These are phyloP conservation scores for Penaeus japonicus DNA, from an alignment of 1,140 invertebrate species.

Conservation along the genomic window DNA sequence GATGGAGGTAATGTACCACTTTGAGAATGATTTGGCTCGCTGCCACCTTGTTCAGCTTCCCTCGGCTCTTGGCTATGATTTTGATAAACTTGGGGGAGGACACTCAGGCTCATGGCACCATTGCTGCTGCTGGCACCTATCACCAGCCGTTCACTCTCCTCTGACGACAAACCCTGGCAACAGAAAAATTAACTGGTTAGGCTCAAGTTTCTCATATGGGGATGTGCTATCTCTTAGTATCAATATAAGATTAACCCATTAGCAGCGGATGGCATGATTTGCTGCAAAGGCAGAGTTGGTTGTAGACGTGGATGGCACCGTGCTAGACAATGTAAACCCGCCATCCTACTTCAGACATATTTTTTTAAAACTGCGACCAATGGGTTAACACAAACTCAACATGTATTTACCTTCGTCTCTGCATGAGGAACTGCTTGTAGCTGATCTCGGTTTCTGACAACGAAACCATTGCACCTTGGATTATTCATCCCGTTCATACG, in stretches of 20 bases:
- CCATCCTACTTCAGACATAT: too few relatives aligned
- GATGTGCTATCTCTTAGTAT: too few relatives aligned
- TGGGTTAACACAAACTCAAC: too few relatives aligned
- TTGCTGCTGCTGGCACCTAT: slow-evolving; percentile 37
- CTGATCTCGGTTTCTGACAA: slow-evolving; percentile 27
- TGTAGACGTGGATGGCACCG: too few relatives aligned
- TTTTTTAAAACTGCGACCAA: too few relatives aligned
- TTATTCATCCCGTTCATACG: slow-evolving; percentile 46
- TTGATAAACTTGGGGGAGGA: neutral
- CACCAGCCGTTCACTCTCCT: slow-evolving; percentile 41
- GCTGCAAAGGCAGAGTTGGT: too few relatives aligned
- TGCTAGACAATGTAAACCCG: too few relatives aligned
- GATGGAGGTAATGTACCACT: slow-evolving; percentile 6
- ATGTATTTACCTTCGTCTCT: slow-evolving; percentile 1
- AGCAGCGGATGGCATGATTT: too few relatives aligned
- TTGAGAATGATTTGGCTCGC: neutral
- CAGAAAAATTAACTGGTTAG: neutral
- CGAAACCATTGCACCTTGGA: slow-evolving; percentile 41
- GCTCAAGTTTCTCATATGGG: too few relatives aligned
- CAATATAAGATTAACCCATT: too few relatives aligned
- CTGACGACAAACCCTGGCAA: slow-evolving; percentile 30
- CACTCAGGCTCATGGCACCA: slow-evolving; percentile 23
- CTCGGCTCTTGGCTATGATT: slow-evolving; percentile 3
- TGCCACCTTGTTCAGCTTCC: neutral
- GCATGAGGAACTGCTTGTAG: neutral